These are phyloP conservation scores for Egretta garzetta DNA, from an alignment of 2,113 vertebrate species.

Conservation along the genomic window DNA sequence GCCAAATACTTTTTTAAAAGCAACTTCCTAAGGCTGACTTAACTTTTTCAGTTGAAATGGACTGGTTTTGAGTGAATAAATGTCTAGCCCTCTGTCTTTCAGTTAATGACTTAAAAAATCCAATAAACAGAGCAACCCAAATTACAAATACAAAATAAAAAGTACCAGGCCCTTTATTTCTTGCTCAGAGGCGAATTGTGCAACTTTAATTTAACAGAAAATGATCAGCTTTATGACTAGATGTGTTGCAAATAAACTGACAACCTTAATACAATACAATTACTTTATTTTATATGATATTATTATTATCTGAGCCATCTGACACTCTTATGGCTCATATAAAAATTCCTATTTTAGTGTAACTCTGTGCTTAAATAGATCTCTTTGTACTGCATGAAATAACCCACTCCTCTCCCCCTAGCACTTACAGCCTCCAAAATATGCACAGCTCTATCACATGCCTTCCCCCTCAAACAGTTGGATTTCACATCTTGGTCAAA, in stretches of 20 bases:
- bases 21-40: not conserved
- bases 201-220: constrained; percentile 53
- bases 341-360: constrained; percentile 35
- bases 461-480: not conserved
- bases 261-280: constrained; percentile 41
- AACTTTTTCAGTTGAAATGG: not conserved
- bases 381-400: constrained; percentile 1
- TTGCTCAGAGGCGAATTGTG: constrained; percentile 40
- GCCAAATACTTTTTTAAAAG: not conserved
- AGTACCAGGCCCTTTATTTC: constrained; percentile 1
- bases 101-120: constrained; percentile 20
- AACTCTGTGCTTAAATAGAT: constrained; percentile 15
- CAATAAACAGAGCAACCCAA: constrained; percentile 14
- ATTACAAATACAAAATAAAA: constrained; percentile 35
- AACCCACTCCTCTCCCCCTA: constrained; percentile 1
- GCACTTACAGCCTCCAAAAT: not conserved
- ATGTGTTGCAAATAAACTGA: constrained; percentile 56
- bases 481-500: not conserved
- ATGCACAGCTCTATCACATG: not conserved
- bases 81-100: not conserved
- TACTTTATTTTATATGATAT: constrained; percentile 54
- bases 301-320: constrained; percentile 65
- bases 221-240: constrained; percentile 38
- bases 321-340: constrained; percentile 48
- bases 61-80: not conserved